These are phyloP conservation scores for Scaptomyza flava DNA, from an alignment of 2,888 invertebrate genomes.

Conservation along the genomic window DNA sequence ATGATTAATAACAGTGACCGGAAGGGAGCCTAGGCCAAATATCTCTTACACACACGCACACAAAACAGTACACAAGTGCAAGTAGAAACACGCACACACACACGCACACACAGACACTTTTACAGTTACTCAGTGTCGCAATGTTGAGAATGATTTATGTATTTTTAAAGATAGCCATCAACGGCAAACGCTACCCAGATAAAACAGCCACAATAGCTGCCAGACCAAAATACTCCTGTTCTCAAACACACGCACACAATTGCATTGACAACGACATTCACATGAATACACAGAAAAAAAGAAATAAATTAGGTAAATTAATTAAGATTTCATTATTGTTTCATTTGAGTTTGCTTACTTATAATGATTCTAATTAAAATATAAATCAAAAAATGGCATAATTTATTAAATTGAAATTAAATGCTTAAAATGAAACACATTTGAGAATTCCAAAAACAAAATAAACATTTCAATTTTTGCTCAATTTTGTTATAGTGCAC, in stretches of 20 bases:
- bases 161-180: slow-evolving; percentile 78
- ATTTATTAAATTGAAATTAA: too few species aligned
- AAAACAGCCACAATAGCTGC: slow-evolving; percentile 66
- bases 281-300: slow-evolving; percentile 11
- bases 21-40: slow-evolving; percentile 50
- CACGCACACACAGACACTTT: slow-evolving; percentile 1
- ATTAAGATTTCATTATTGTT: not conserved
- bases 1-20: slow-evolving; percentile 69
- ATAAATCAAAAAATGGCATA: too few species aligned
- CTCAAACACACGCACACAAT: not conserved
- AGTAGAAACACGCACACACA: not conserved
- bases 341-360: too few species aligned
- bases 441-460: too few species aligned
- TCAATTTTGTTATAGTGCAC: not conserved
- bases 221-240: slow-evolving; percentile 21
- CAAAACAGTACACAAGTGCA: not conserved
- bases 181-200: slow-evolving; percentile 71
- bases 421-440: too few species aligned
- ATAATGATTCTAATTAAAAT: too few species aligned
- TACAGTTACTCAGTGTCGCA: slow-evolving; percentile 2
- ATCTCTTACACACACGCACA: slow-evolving; percentile 26
- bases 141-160: slow-evolving; percentile 66
- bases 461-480: too few species aligned
- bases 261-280: slow-evolving; percentile 29
- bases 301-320: too few species aligned